Percentiles rank a stretch among this genome's conserved stretches.
phyloP scores from a whole-genome alignment of 1,140 invertebrate genomes.

The Fopius arisanus region DNA sequence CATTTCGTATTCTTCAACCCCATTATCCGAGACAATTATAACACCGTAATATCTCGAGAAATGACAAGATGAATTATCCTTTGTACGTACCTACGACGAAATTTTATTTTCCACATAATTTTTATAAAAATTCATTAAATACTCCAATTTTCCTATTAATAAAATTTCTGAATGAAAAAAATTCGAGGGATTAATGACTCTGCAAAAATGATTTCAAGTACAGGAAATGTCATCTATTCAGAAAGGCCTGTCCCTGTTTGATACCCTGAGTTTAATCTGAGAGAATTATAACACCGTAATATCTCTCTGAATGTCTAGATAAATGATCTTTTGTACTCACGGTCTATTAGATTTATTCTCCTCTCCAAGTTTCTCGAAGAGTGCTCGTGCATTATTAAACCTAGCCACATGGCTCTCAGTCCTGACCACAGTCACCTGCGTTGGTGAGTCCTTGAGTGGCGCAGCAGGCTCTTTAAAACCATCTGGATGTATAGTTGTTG shows the following conservation, averaged over 20 bases:
- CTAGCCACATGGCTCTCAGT: slow-evolving; percentile 88
- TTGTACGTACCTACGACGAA: slow-evolving; percentile 55
- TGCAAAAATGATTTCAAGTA: too few relatives aligned
- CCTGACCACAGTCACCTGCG: slow-evolving; percentile 78
- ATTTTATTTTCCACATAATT: too few relatives aligned
- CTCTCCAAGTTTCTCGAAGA: slow-evolving; percentile 91
- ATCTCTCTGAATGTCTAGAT: neutral
- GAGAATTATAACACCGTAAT: neutral
- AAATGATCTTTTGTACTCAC: slow-evolving; percentile 45
- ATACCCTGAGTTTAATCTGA: too few relatives aligned
- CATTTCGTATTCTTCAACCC: too few relatives aligned
- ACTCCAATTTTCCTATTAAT: too few relatives aligned
- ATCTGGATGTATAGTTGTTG: slow-evolving; percentile 49
- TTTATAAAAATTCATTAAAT: too few relatives aligned
- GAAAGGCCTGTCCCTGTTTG: too few relatives aligned
- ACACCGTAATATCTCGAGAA: neutral
- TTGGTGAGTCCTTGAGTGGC: slow-evolving; percentile 61
- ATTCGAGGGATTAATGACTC: too few relatives aligned
- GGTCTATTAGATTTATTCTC: slow-evolving; percentile 69
- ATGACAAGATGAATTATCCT: neutral
- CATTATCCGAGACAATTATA: neutral
- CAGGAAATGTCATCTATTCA: too few relatives aligned
- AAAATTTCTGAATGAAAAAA: too few relatives aligned
- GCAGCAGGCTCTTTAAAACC: slow-evolving; percentile 57
- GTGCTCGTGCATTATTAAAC: slow-evolving; percentile 90